Evolutionary conservation across 1,140 invertebrate genomes (phyloP).

Genomic region (Euborellia annulipes): DNA sequence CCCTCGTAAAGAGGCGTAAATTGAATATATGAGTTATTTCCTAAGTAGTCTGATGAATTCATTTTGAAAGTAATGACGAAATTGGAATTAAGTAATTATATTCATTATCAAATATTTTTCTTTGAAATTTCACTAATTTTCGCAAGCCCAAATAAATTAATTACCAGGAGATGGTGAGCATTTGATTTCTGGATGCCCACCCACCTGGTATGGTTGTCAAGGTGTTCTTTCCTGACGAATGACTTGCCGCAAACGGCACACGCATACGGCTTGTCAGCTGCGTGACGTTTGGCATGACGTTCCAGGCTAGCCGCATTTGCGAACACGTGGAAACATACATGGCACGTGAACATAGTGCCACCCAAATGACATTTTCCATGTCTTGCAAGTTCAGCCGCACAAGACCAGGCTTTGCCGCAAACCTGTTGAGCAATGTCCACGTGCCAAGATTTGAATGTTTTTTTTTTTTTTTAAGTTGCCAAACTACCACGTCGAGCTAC

Average conservation of each 20-base stretch:
- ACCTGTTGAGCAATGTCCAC: constrained; percentile 25
- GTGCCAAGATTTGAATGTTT: no score
- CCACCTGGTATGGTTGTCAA: constrained; percentile 14
- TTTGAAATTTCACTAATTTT: no score
- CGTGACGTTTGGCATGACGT: constrained; percentile 57
- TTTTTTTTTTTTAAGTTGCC: neutral
- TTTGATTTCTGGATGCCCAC: neutral
- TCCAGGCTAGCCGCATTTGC: constrained; percentile 52
- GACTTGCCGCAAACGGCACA: constrained; percentile 40
- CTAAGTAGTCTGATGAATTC: no score
- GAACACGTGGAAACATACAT: constrained; percentile 56
- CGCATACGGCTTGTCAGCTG: constrained; percentile 64
- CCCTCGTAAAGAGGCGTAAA: no score
- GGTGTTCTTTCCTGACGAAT: constrained; percentile 15
- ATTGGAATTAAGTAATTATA: no score
- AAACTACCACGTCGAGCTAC: neutral
- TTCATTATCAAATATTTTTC: no score
- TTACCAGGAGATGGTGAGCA: constrained; percentile 1
- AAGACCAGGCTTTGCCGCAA: constrained; percentile 63
- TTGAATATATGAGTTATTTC: no score
- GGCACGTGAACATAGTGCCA: constrained; percentile 54
- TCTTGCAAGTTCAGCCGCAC: constrained; percentile 53
- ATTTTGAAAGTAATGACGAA: no score
- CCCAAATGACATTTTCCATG: constrained; percentile 69
- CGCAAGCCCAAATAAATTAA: no score